Base-by-base conservation (phyloP, 1,140 invertebrate genomes). In the Aricia agestis region DNA sequence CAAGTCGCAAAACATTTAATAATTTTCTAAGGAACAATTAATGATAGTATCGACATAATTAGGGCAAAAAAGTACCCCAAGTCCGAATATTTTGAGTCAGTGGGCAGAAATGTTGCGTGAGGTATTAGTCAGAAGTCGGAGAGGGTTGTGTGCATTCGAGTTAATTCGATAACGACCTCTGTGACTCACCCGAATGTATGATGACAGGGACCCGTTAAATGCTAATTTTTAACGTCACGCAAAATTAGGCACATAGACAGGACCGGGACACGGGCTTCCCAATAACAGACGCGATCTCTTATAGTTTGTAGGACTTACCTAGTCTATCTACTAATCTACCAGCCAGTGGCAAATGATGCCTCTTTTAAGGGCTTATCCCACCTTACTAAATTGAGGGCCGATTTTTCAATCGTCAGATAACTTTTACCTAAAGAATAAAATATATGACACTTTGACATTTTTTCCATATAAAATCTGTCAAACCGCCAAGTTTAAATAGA, bases 131-230 rank as follows among this genome's bases (percentile, higher is more conserved):
- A 11, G 18, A 19, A 11, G 59, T 19, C 3, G 25, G 6, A 57
- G 36, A 15, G 36, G 61, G 36, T 45, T 66, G 58, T 65, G 71
- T 68, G 6, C 63, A 72, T 65, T 65, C 13, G 25, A 68, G 67
- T 59, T 69, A 68, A 72, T 68, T 65, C 41, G 58, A 68, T 72
- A 72, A 68, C 59, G 17, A 61, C 18, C n/a, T 52, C 58, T 65
- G 63, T 74, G 72, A 74, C 31, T 74, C 72, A 74, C 45, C 45
- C 45, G 11, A 52, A 42, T 42, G 13, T 52, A 1, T 13, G 45
- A 52, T 52, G 45, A 52, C 45, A 52, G 9, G 11, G 45, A 1
- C 11, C 9, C 9, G 13, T 52, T 13, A 52, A 52, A 52, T 15
- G 11, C 4, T 15, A 52, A 52, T 13, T 52, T 52, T 13, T 52